Base-by-base conservation (phyloP, 2,888 invertebrate species). In the Lepidochrysops patricia region DNA sequence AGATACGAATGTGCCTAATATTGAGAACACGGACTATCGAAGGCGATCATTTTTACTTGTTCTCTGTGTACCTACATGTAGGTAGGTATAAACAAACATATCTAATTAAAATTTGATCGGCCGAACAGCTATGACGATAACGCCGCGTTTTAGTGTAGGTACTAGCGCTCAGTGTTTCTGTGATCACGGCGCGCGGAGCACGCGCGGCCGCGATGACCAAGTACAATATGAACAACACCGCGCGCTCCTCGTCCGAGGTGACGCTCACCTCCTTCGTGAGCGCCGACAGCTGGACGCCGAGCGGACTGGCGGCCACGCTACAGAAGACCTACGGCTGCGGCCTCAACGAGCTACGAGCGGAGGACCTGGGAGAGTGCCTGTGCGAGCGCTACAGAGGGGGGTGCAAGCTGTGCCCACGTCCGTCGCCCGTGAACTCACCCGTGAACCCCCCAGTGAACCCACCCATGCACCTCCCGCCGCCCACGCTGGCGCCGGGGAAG, bases 201-300 rank as follows among this genome's bases (percentile, higher is more conserved):
- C 43, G 43, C 43, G 43, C 19, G 43, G 43, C 12, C 19, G 23
- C 32, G 13, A 91, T 91, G 91, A 90, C 90, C 58, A 91, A 91
- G 71, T 91, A 91, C 72, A 91, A 90, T 70, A 69, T 91, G 69
- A 90, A 88, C 72, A 88, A 89, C 67, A 77, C 80, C 9, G 72
- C 76, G 54, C 77, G 80, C 0, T 78, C 85, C 6, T 70, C 84
- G 29, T 78, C 84, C 6, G 85, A 85, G 66, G 89, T 89, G 70
- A 88, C 86, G 0, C 71, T 89, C n/a, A 89, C 88, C 1, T 79
- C 87, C n/a, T 89, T 82, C 73, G 76, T 87, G 75, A 71, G 77
- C 60, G 71, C 75, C 63, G 68, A 67, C 58, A 72, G 74, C 65
- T 67, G 67, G 61, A 43, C 64, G 49, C 74, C 80, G 1, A 79